Evolutionary conservation across 1,140 invertebrate genomes (phyloP).

Genomic region (Sesamia nonagrioides): DNA sequence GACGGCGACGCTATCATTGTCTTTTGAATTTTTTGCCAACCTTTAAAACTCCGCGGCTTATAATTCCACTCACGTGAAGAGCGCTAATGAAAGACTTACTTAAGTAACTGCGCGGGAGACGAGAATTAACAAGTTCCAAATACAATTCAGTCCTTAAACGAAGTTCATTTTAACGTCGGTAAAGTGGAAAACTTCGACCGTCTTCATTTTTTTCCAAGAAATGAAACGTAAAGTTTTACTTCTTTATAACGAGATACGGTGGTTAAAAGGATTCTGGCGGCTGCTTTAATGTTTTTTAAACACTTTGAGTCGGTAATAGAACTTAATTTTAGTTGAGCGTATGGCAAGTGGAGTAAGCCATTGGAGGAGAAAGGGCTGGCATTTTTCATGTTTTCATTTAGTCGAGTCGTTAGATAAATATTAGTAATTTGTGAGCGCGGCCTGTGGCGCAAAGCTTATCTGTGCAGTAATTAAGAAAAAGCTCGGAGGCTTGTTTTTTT

Average conservation of each 20-base stretch:
- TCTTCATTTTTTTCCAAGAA: constrained; percentile 70
- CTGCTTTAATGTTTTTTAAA: constrained; percentile 49
- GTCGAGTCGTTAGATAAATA: constrained; percentile 69
- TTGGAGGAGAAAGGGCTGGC: constrained; percentile 21
- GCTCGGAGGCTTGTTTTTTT: constrained; percentile 68
- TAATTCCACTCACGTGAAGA: constrained; percentile 81
- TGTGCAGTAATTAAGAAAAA: constrained; percentile 75
- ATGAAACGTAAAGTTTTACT: constrained; percentile 74
- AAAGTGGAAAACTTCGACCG: constrained; percentile 81
- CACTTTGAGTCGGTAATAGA: constrained; percentile 43
- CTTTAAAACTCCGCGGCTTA: constrained; percentile 71
- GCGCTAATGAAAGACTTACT: constrained; percentile 85
- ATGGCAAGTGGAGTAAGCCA: constrained; percentile 37
- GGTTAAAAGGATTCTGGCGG: constrained; percentile 58
- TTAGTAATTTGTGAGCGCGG: constrained; percentile 72
- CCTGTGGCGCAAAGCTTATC: constrained; percentile 72
- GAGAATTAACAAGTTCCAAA: constrained; percentile 85
- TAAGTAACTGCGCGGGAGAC: constrained; percentile 80
- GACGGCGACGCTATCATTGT: constrained; percentile 61
- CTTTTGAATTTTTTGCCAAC: constrained; percentile 74
- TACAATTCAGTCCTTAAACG: constrained; percentile 80
- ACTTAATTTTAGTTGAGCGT: constrained; percentile 55
- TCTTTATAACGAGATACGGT: constrained; percentile 69
- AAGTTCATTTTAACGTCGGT: constrained; percentile 79
- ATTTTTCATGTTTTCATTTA: constrained; percentile 73